phyloP scores from a whole-genome alignment of 92 coral and sea anemone genomes.

The Palythoa heliodiscus region DNA sequence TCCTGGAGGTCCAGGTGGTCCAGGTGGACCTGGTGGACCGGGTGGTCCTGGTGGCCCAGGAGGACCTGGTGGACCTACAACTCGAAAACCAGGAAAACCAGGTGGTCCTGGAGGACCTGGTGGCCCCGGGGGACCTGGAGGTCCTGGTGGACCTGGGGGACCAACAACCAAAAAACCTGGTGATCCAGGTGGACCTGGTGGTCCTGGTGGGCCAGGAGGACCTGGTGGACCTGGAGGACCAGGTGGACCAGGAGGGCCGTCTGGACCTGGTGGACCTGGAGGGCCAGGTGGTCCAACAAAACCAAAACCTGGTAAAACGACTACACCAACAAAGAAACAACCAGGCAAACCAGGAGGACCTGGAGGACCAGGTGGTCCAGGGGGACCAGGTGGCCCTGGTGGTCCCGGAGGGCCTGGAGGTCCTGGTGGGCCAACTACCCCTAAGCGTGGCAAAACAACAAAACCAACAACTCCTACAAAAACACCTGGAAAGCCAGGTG shows the following conservation, averaged over 20 bases:
- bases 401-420: conserved; percentile 78
- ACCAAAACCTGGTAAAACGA: conserved; percentile 76
- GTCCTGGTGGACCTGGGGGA: conserved; percentile 70
- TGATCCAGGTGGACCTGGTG: conserved; percentile 4
- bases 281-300: conserved; percentile 85
- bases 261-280: conserved; percentile 66
- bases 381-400: conserved; percentile 76
- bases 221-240: conserved; percentile 83
- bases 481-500: conserved; percentile 73
- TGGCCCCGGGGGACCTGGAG: conserved; percentile 85
- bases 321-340: conserved; percentile 61
- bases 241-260: conserved; percentile 72
- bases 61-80: conserved; percentile 55
- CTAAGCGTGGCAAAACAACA: conserved; percentile 55
- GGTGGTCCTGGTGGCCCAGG: conserved; percentile 87
- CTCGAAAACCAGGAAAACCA: conserved; percentile 44
- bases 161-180: conserved; percentile 5
- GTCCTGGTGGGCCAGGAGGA: conserved; percentile 64
- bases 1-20: conserved; percentile 84
- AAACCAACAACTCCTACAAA: conserved; percentile 59
- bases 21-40: conserved; percentile 62
- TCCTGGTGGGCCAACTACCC: conserved; percentile 57
- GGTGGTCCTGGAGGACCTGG: conserved; percentile 78
- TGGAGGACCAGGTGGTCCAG: conserved; percentile 67
- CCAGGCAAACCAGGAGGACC: conserved; percentile 62